These are phyloP conservation scores for Rhagonycha fulva DNA, from an alignment of 2,888 invertebrate species.

Conservation along the genomic window DNA sequence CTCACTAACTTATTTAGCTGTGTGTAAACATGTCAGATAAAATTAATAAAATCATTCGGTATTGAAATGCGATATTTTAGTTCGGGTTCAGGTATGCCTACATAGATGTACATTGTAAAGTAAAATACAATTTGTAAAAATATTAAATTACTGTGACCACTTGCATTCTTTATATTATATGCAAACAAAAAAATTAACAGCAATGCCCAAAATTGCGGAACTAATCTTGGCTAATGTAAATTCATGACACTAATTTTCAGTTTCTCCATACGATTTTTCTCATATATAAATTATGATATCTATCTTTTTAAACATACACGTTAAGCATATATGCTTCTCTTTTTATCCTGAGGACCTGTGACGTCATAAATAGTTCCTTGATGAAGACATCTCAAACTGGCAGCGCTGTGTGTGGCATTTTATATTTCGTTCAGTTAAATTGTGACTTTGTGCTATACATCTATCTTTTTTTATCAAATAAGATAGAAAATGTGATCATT, in stretches of 20 bases:
- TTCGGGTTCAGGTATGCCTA: constrained; percentile 10
- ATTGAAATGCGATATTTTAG: constrained; percentile 34
- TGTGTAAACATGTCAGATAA: constrained; percentile 35
- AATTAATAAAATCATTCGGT: constrained; percentile 32
- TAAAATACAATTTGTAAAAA: constrained; percentile 21
- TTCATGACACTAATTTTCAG: constrained; percentile 39
- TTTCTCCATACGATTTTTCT: constrained; percentile 31
- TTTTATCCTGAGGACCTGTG: constrained; percentile 39
- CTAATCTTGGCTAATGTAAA: constrained; percentile 25
- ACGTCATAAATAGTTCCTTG: constrained; percentile 55
- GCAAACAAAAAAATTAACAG: not conserved
- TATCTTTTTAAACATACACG: constrained; percentile 6
- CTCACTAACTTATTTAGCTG: constrained; percentile 29
- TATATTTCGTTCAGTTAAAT: constrained; percentile 46
- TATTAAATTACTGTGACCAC: not conserved
- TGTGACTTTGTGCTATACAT: constrained; percentile 32
- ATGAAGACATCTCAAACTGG: constrained; percentile 56
- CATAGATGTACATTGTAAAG: constrained; percentile 7
- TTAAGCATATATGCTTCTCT: constrained; percentile 12
- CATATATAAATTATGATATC: constrained; percentile 24
- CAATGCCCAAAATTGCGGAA: not conserved
- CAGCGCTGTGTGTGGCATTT: constrained; percentile 56
- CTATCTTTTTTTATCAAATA: constrained; percentile 21
- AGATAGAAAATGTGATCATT: not conserved
- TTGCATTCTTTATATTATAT: not conserved